A percentile compares a stretch with the other conserved stretches of the same genome.
These are phyloP conservation scores for Hyperoodon ampullatus DNA, from an alignment of 2,113 vertebrate species.

Conservation along the genomic window DNA sequence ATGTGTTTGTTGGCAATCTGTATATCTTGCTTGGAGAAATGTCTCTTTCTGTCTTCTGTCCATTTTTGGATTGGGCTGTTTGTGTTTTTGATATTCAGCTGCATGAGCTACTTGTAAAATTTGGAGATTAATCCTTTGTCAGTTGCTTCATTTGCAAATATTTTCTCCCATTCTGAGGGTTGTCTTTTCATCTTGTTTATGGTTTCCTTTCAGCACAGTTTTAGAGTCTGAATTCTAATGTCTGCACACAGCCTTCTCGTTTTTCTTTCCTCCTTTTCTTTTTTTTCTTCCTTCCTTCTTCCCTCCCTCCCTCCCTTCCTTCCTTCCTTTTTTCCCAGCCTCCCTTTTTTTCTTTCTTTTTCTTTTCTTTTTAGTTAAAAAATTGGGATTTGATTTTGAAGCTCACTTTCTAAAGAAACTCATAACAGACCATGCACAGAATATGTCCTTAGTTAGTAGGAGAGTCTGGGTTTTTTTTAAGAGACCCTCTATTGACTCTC, in stretches of 20 bases:
- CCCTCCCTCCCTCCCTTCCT: no score
- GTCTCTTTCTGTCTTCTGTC: no score
- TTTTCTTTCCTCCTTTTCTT: not conserved
- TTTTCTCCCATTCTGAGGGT: no score
- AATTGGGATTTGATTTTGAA: conserved; percentile 5
- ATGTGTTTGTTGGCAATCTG: no score
- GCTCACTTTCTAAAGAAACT: conserved; percentile 30
- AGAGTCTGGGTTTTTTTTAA: not conserved
- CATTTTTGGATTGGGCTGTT: no score
- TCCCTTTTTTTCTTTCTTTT: no score
- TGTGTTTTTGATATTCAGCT: no score
- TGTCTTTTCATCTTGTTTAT: no score
- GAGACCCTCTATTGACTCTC: conserved; percentile 44
- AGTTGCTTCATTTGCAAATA: no score
- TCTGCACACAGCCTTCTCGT: not conserved
- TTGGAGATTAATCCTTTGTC: no score
- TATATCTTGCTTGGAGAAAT: no score
- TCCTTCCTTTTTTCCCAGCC: not conserved
- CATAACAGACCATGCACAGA: conserved; percentile 21
- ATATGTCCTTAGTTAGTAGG: conserved; percentile 1
- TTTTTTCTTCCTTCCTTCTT: not conserved
- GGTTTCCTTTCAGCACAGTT: not conserved
- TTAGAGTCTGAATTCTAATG: not conserved
- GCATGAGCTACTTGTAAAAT: no score
- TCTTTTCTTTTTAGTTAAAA: not conserved